These are phyloP conservation scores for Ethmia dodecea DNA, from an alignment of 2,888 invertebrate species.

Conservation along the genomic window DNA sequence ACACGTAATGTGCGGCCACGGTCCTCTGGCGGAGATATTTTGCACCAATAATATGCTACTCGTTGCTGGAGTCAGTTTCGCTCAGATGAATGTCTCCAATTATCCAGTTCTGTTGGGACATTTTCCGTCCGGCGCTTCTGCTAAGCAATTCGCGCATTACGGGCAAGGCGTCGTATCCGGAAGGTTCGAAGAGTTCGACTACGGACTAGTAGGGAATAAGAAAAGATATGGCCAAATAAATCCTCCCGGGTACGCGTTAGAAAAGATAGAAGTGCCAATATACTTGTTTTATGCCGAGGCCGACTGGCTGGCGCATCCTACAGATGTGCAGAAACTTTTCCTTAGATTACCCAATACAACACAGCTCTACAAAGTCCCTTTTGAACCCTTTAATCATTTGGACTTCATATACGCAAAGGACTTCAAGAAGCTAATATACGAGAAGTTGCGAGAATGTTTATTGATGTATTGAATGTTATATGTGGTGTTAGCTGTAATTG, in stretches of 20 bases:
- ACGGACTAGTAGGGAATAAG: conserved; percentile 39
- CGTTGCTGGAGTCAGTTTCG: conserved; percentile 74
- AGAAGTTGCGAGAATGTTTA: conserved; percentile 29
- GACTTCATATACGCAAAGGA: conserved; percentile 56
- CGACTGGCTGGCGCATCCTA: conserved; percentile 80
- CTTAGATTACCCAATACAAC: conserved; percentile 69
- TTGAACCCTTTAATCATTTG: conserved; percentile 58
- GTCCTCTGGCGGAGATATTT: conserved; percentile 57
- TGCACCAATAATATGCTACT: conserved; percentile 80
- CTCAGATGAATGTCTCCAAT: conserved; percentile 76
- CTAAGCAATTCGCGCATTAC: conserved; percentile 72
- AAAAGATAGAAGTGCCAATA: conserved; percentile 42
- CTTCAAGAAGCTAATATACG: conserved; percentile 27
- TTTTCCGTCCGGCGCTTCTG: conserved; percentile 73
- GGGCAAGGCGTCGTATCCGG: conserved; percentile 59
- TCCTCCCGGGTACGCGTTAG: conserved; percentile 47
- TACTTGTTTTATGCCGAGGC: conserved; percentile 59
- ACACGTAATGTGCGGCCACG: conserved; percentile 54
- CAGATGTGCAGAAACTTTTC: conserved; percentile 74
- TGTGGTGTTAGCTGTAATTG: background rate
- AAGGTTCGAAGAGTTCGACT: conserved; percentile 46
- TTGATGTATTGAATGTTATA: background rate
- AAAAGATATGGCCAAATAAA: conserved; percentile 34
- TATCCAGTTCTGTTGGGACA: conserved; percentile 74
- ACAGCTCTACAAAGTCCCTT: conserved; percentile 74